A percentile compares a stretch with the other conserved stretches of the same genome.
These are phyloP conservation scores for Clarias pachynema DNA, from an alignment of 2,797 vertebrate genomes.

Conservation along the genomic window DNA sequence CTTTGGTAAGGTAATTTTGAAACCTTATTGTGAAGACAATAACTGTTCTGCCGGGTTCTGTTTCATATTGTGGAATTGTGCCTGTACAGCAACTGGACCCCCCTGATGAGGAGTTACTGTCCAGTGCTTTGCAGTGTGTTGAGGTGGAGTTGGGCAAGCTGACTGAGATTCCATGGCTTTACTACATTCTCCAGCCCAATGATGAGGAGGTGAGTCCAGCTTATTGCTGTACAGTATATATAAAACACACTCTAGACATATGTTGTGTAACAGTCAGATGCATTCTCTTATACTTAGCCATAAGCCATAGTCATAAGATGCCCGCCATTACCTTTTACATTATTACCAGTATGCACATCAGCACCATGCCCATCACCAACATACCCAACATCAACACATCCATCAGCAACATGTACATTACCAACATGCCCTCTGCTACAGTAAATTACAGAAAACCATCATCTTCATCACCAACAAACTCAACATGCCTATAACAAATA, in stretches of 20 bases:
- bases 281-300: not conserved
- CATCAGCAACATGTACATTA: not conserved
- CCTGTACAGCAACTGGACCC: constrained; percentile 87
- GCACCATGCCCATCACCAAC: not conserved
- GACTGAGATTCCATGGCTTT: constrained; percentile 92
- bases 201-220: constrained; percentile 88
- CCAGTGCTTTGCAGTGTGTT: constrained; percentile 85
- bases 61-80: constrained; percentile 38
- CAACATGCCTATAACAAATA: not conserved
- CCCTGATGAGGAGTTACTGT: constrained; percentile 91
- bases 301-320: not conserved
- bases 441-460: not conserved
- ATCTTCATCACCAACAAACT: not conserved
- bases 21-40: not conserved
- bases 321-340: not conserved
- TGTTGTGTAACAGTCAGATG: not conserved
- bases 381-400: not conserved
- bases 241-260: not conserved
- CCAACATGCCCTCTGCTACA: not conserved
- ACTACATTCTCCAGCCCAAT: constrained; percentile 90
- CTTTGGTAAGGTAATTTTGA: constrained; percentile 82
- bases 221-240: not conserved
- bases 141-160: constrained; percentile 90
- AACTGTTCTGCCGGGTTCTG: not conserved
- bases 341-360: not conserved